A percentile compares a stretch with the other conserved stretches of the same genome.
phyloP scores from a whole-genome alignment of 2,113 vertebrate genomes.

The Solea solea region DNA sequence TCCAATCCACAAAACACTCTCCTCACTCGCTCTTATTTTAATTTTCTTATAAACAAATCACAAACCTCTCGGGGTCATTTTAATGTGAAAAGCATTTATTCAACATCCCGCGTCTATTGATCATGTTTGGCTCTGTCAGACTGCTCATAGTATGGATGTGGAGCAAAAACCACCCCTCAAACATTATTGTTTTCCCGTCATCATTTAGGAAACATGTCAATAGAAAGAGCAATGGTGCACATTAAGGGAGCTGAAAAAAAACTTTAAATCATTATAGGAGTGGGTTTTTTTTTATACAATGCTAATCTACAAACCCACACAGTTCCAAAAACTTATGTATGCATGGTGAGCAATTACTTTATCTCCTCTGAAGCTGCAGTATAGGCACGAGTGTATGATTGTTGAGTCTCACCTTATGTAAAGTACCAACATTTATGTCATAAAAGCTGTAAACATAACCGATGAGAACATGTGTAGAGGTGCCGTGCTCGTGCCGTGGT shows the following conservation, averaged over 20 bases:
- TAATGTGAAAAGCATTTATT: constrained; percentile 17
- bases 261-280: neutral
- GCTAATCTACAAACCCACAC: no score
- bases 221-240: neutral
- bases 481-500: no score
- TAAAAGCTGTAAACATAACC: no score
- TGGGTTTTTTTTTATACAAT: neutral
- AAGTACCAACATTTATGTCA: no score
- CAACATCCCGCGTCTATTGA: constrained; percentile 20
- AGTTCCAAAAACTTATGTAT: no score
- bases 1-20: no score
- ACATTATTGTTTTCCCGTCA: constrained; percentile 37
- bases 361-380: no score
- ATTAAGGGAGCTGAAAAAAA: neutral
- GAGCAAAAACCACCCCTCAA: constrained; percentile 1
- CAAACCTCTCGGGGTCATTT: constrained; percentile 18
- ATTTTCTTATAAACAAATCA: neutral
- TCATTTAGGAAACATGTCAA: constrained; percentile 28
- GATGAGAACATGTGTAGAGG: no score
- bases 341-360: no score
- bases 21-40: no score
- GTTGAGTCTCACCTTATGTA: no score
- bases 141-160: neutral
- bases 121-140: constrained; percentile 22
- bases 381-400: no score